These are phyloP conservation scores for Spea bombifrons DNA, from an alignment of 2,113 vertebrate genomes.

Conservation along the genomic window DNA sequence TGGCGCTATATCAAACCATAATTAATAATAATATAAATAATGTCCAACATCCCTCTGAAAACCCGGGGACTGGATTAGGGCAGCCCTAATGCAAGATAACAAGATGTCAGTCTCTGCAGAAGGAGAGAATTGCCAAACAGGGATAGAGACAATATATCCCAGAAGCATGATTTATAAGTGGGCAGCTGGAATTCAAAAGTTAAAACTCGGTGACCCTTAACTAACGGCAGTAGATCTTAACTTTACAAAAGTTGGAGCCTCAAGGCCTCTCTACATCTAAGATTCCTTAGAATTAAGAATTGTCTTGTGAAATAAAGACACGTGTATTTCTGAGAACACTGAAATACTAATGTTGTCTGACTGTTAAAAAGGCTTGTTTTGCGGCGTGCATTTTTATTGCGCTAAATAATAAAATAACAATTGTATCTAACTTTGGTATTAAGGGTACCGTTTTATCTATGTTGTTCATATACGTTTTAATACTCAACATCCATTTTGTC, in stretches of 20 bases:
- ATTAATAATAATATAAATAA: too few species aligned
- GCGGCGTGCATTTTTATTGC: not conserved
- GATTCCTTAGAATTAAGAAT: not conserved
- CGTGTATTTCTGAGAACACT: not conserved
- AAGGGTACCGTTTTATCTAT: not conserved
- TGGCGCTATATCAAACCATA: too few species aligned
- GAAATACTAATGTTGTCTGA: not conserved
- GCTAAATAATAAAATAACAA: not conserved
- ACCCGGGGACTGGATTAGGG: not conserved
- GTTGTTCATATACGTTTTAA: not conserved
- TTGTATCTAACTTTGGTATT: not conserved
- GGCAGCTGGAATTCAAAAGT: conserved; percentile 28
- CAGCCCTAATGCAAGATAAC: not conserved
- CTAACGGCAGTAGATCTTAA: conserved; percentile 17
- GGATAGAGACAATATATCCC: not conserved
- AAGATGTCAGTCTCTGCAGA: not conserved
- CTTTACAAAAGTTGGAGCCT: conserved; percentile 14
- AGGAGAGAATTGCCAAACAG: conserved; percentile 20
- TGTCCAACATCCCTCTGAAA: too few species aligned
- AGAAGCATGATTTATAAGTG: conserved; percentile 23
- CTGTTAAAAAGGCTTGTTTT: not conserved
- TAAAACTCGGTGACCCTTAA: conserved; percentile 24
- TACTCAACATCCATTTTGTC: not conserved
- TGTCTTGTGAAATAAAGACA: not conserved
- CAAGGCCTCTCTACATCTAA: not conserved